These are phyloP conservation scores for Boloria euphrosyne DNA, from an alignment of 2,888 invertebrate species.

Conservation along the genomic window DNA sequence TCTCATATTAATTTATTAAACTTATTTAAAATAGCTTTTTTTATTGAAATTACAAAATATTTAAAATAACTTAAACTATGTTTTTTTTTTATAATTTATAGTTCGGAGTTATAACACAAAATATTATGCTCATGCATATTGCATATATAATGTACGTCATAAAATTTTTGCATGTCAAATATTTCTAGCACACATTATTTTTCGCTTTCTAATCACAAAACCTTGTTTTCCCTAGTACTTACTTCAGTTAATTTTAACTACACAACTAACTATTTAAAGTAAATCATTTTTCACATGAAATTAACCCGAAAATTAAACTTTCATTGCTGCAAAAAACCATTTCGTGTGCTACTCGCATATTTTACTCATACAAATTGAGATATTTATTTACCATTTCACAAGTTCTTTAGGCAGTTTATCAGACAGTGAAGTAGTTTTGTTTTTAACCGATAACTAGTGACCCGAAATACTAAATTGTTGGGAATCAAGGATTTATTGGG, in stretches of 20 bases:
- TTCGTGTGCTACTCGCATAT: constrained; percentile 64
- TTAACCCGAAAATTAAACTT: neutral
- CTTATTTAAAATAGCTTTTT: too few species aligned
- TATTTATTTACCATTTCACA: constrained; percentile 71
- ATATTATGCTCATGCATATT: neutral
- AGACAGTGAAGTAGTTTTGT: constrained; percentile 47
- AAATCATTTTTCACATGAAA: neutral
- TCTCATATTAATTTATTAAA: too few species aligned
- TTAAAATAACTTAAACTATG: too few species aligned
- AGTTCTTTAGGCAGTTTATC: constrained; percentile 62
- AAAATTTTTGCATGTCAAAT: too few species aligned
- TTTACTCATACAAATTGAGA: constrained; percentile 63
- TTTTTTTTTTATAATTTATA: too few species aligned
- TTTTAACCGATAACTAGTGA: constrained; percentile 57
- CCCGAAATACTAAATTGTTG: constrained; percentile 55
- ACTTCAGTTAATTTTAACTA: constrained; percentile 10
- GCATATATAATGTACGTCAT: neutral
- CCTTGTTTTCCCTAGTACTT: too few species aligned
- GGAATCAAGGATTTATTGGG: constrained; percentile 56
- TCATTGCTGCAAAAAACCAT: constrained; percentile 28
- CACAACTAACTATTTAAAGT: too few species aligned
- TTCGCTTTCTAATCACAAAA: too few species aligned
- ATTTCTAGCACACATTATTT: too few species aligned
- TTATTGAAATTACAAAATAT: too few species aligned
- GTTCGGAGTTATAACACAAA: too few species aligned